phyloP scores from a whole-genome alignment of 2,888 invertebrate species.

The Plagodis dolabraria region DNA sequence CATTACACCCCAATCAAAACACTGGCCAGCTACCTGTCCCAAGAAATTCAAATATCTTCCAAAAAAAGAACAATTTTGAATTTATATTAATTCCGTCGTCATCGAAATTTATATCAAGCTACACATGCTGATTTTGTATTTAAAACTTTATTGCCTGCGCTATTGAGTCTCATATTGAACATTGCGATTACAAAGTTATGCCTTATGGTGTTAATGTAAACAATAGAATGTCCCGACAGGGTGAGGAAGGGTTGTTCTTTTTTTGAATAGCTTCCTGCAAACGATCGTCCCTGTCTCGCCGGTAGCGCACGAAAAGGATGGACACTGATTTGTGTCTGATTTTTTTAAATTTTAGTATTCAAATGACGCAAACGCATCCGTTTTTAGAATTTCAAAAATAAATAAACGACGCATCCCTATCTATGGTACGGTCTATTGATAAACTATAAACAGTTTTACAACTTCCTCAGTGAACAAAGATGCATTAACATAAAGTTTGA shows the following conservation, averaged over 20 bases:
- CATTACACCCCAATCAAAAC: conserved; percentile 49
- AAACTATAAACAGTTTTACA: conserved; percentile 74
- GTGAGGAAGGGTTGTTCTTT: conserved; percentile 83
- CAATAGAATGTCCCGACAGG: conserved; percentile 78
- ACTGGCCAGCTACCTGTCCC: conserved; percentile 75
- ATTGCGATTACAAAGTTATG: conserved; percentile 45
- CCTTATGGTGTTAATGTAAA: conserved; percentile 61
- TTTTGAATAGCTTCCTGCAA: conserved; percentile 81
- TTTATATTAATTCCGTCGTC: conserved; percentile 60
- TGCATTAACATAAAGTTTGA: conserved; percentile 44
- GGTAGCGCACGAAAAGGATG: conserved; percentile 51
- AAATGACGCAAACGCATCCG: conserved; percentile 81
- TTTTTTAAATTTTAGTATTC: conserved; percentile 77
- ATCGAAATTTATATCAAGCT: conserved; percentile 36
- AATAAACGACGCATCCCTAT: conserved; percentile 58
- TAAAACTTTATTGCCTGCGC: conserved; percentile 35
- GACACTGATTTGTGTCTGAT: conserved; percentile 51
- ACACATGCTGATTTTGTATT: conserved; percentile 1
- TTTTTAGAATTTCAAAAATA: conserved; percentile 78
- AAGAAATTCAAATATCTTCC: conserved; percentile 52
- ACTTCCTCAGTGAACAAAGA: conserved; percentile 72
- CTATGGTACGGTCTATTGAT: conserved; percentile 61
- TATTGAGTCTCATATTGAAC: conserved; percentile 51
- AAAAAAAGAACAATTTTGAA: conserved; percentile 64
- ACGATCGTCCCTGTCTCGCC: conserved; percentile 60